Conservation (phyloP, 2,113 vertebrate species). For the Sinocyclocheilus rhinocerous region DNA sequence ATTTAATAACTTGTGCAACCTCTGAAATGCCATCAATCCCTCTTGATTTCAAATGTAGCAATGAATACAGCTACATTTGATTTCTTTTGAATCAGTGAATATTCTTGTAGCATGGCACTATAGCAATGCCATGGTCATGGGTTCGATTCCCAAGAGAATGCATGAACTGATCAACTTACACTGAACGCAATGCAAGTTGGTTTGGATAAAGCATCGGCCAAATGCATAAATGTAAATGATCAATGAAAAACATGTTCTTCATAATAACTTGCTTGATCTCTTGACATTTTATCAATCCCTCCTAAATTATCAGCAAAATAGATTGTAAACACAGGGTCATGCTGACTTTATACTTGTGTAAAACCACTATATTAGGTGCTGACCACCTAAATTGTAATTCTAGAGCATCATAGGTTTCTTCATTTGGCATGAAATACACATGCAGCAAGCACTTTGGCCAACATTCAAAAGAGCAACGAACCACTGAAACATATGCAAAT, state of each 20-base stretch:
- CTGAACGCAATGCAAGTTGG: neutral
- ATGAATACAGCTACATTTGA: too few relatives aligned
- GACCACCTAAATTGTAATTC: neutral
- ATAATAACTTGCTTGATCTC: neutral
- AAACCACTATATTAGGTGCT: neutral
- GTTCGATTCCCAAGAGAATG: neutral
- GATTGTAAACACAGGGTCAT: neutral
- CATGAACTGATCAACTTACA: neutral
- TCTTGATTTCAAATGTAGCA: too few relatives aligned
- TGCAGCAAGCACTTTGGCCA: constrained; percentile 1
- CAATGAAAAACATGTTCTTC: neutral
- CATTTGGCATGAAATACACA: neutral
- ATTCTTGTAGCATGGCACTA: neutral
- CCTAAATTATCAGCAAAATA: neutral
- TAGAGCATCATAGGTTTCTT: neutral
- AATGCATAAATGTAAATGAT: neutral
- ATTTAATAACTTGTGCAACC: too few relatives aligned
- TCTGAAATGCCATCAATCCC: too few relatives aligned
- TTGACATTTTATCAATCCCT: too few relatives aligned
- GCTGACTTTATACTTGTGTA: neutral
- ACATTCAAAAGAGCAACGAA: constrained; percentile 23
- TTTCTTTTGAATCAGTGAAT: too few relatives aligned
- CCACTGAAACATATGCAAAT: constrained; percentile 4
- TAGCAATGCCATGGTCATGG: neutral
- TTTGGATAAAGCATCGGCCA: neutral